phyloP scores from a whole-genome alignment of 2,113 vertebrate genomes.

The Spheniscus mendiculus region DNA sequence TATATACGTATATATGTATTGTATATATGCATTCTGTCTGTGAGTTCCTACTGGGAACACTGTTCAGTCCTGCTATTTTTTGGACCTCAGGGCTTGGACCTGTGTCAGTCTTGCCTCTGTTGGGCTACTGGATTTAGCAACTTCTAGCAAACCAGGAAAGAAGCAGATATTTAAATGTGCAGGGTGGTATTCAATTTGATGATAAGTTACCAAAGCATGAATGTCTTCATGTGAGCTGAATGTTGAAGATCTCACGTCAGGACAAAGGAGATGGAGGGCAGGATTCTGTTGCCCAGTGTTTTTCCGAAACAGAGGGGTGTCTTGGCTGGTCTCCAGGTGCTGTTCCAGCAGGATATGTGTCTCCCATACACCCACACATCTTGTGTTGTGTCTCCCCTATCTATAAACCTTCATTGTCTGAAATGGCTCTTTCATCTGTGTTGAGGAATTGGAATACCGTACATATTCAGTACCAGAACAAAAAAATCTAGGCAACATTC shows the following conservation, averaged over 20 bases:
- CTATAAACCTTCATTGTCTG: not conserved
- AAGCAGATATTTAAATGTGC: not conserved
- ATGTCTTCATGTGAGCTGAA: not conserved
- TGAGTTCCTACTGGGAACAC: not conserved
- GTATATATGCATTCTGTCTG: not conserved
- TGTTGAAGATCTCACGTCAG: not conserved
- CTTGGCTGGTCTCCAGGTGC: not conserved
- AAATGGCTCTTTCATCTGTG: not conserved
- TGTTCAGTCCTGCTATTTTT: not conserved
- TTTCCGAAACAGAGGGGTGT: not conserved
- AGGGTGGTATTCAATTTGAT: not conserved
- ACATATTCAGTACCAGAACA: not conserved
- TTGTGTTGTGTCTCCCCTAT: not conserved
- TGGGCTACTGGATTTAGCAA: not conserved
- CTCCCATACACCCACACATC: not conserved
- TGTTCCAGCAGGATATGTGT: not conserved
- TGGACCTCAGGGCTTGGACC: not conserved
- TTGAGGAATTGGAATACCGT: not conserved
- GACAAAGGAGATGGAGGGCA: not conserved
- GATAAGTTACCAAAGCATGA: not conserved
- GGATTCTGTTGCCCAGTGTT: not conserved
- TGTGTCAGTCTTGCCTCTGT: not conserved
- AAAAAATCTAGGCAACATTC: not conserved
- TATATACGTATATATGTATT: not conserved
- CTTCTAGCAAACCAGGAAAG: not conserved